Conservation (phyloP, 2,797 vertebrate genomes). For the Sphenopsis melanotis region DNA sequence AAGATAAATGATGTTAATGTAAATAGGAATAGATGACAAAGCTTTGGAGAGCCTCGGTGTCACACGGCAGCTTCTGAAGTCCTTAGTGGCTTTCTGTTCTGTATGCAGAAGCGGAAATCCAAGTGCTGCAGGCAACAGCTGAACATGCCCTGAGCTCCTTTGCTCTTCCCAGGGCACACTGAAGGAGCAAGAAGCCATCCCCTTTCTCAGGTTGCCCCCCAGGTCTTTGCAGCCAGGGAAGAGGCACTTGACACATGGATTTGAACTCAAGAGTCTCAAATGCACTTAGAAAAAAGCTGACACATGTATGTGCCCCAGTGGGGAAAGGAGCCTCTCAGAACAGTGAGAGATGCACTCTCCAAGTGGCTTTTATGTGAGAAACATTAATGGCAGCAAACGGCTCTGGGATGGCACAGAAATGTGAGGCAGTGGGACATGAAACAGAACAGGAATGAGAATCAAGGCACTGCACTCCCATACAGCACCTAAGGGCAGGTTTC, state of each 20-base stretch:
- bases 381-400: background rate
- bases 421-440: background rate
- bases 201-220: background rate
- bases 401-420: background rate
- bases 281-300: background rate
- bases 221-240: background rate
- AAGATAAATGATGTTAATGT: background rate
- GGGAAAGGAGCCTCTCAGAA: background rate
- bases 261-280: background rate
- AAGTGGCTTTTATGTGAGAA: background rate
- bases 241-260: background rate
- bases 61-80: background rate
- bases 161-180: background rate
- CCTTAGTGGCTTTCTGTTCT: background rate
- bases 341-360: background rate
- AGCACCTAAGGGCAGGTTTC: background rate
- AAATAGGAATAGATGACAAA: constrained; percentile 3
- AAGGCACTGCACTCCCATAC: background rate
- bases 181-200: background rate
- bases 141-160: background rate
- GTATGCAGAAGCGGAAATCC: background rate
- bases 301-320: background rate
- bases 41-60: background rate
- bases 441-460: background rate
- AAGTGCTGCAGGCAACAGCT: background rate